Conservation (phyloP, 2,113 vertebrate species). For the Arothron firmamentum region DNA sequence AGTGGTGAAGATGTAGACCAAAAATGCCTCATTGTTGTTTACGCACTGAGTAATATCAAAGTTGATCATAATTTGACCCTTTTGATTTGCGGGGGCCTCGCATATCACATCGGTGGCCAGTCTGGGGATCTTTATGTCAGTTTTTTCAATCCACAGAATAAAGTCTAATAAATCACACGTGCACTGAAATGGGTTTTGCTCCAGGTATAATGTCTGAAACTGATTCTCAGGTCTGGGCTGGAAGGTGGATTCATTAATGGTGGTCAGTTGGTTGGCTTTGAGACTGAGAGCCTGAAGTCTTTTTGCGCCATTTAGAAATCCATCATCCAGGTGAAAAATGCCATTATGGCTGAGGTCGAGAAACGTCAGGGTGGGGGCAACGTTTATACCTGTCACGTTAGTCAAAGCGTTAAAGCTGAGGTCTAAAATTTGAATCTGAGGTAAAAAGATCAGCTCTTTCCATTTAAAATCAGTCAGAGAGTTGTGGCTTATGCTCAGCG, state of each 20-base stretch:
- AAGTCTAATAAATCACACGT: slow-evolving; percentile 75
- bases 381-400: slow-evolving; percentile 37
- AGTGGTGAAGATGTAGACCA: slow-evolving; percentile 56
- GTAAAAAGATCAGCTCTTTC: slow-evolving; percentile 52
- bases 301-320: slow-evolving; percentile 51
- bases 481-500: slow-evolving; percentile 64
- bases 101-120: slow-evolving; percentile 67
- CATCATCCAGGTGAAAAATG: slow-evolving; percentile 64
- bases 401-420: slow-evolving; percentile 70
- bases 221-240: slow-evolving; percentile 11
- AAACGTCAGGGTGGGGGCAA: slow-evolving; percentile 56
- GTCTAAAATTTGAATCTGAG: slow-evolving; percentile 62
- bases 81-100: slow-evolving; percentile 47
- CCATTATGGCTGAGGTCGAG: slow-evolving; percentile 73
- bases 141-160: slow-evolving; percentile 67
- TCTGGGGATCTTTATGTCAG: slow-evolving; percentile 54
- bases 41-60: slow-evolving; percentile 66
- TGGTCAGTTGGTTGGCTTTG: slow-evolving; percentile 65
- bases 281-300: slow-evolving; percentile 69
- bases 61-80: slow-evolving; percentile 29
- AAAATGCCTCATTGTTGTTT: slow-evolving; percentile 47
- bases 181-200: slow-evolving; percentile 75
- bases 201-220: slow-evolving; percentile 57
- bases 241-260: slow-evolving; percentile 70
- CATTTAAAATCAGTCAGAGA: slow-evolving; percentile 59